These are phyloP conservation scores for Eulemur albifrons DNA, from an alignment of 2,797 vertebrate genomes.

Conservation along the genomic window DNA sequence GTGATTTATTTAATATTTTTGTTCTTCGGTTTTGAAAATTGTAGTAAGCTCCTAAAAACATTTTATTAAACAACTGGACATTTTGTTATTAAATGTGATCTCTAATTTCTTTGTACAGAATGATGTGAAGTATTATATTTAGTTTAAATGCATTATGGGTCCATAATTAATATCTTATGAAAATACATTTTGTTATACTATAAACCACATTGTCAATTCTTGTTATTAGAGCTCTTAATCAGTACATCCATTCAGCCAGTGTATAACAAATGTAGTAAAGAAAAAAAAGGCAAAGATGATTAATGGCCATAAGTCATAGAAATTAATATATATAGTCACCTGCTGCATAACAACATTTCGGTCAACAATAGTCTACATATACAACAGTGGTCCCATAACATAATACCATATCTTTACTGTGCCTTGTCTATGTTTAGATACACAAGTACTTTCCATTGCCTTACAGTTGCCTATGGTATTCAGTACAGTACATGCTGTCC, in stretches of 20 bases:
- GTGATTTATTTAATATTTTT: slow-evolving; percentile 9
- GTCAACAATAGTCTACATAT: not conserved
- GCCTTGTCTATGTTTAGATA: not conserved
- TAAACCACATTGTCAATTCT: not conserved
- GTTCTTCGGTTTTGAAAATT: slow-evolving; percentile 34
- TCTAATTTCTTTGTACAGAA: slow-evolving; percentile 26
- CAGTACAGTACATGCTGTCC: not conserved
- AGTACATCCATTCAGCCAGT: not conserved
- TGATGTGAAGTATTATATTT: not conserved
- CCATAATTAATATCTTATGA: slow-evolving; percentile 12
- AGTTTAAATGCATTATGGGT: not conserved
- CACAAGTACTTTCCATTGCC: not conserved
- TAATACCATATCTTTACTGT: not conserved
- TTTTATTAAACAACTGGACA: not conserved
- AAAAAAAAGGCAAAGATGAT: not conserved
- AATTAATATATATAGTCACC: not conserved
- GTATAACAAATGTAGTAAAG: not conserved
- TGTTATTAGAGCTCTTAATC: not conserved
- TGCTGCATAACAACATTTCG: not conserved
- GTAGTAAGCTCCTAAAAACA: not conserved
- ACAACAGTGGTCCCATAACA: not conserved
- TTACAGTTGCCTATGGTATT: not conserved
- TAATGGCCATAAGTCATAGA: not conserved
- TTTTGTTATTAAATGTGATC: slow-evolving; percentile 44
- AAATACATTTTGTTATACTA: slow-evolving; percentile 43